Base-by-base conservation (phyloP, 2,888 invertebrate genomes). In the Dione vanillae region DNA sequence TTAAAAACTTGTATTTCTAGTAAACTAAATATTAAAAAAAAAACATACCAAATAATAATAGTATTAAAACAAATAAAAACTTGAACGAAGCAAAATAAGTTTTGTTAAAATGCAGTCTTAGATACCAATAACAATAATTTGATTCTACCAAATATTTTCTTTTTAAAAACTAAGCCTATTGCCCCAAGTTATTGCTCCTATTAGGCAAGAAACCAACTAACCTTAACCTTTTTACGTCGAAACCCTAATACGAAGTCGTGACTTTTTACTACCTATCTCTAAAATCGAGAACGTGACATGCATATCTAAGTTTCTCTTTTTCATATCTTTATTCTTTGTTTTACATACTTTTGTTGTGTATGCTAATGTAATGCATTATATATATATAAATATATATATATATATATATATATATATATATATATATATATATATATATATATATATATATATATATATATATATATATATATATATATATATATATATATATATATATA, bases 251-350 rank as follows among this genome's bases (percentile, higher is more conserved):
- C 64, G 19, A 64, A 37, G 64, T 64, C 64, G 64, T 64, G 64
- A 64, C 64, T 64, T 64, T 64, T 64, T 64, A 64, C 51, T 49
- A 51, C 51, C 40, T 49, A 51, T 64, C 40, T 49, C 64, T 64
- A 64, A 64, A 64, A 64, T 64, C 64, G 37, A 64, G 49, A 49
- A 64, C 64, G 64, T 64, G 64, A 64, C 40, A n/a, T 64, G 49
- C 61, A 64, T 64, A 51, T 19, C 64, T 51, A 40, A 64, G 49
- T 51, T 64, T 64, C 35, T 47, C 16, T 64, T 37, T 64, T 49
- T 49, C 49, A 49, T 47, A 49, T 40, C 40, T 19, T 62, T 49
- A 35, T 43, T 59, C n/a, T n/a, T n/a, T n/a, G n/a, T n/a, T n/a
- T 43, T 59, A 59, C 27, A 59, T 59, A 59, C 59, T 27, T 61